Base-by-base conservation (phyloP, 35 echinoderm and acorn worm genomes). In the Holothuria glaberrima region DNA sequence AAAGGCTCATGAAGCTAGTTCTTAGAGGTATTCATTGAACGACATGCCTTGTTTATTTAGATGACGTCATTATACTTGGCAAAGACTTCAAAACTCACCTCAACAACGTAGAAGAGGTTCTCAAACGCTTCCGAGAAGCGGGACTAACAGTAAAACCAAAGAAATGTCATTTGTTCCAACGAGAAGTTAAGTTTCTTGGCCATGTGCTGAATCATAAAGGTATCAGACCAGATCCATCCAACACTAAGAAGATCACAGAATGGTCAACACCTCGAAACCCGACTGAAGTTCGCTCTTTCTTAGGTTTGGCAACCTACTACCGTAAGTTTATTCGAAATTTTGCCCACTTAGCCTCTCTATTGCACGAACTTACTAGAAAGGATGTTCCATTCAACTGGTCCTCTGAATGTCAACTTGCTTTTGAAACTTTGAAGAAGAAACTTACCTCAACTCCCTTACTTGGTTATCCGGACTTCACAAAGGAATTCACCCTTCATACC, bases 231-330 rank as follows among this genome's bases (percentile, higher is more conserved):
- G 88, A 94, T 59, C 71, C 79, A 10, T 67, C 64, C 20, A 94
- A 90, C 26, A 65, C 59, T 29, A 22, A 46, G 61, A 83, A 48
- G 50, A 59, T 94, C 9, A 57, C 20, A 35, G 58, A 91, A 48
- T 91, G 88, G 77, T 88, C 92, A 26, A 28, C 28, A 35, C 91
- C 91, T 5, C 21, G 0, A 0, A 88, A 14, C 32, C 36, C 38
- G 10, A 87, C 48, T 7, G 64, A 92, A 0, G 48, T 92, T 20
- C 30, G 67, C 28, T 21, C 48, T 30, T 92, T 92, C 84, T 56
- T 92, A 24, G 91, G 91, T 21, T 76, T 92, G 58, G 91, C 71
- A 20, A 35, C 80, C 24, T 93, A 80, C 71, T 82, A 90, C 67
- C 22, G 86, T 9, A 69, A 82, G 13, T 93, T 89, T 64, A 82